Percentiles rank a stretch among this genome's conserved stretches.
Conservation (phyloP, 2,888 invertebrate species). For the Drosophila kuntzei region DNA sequence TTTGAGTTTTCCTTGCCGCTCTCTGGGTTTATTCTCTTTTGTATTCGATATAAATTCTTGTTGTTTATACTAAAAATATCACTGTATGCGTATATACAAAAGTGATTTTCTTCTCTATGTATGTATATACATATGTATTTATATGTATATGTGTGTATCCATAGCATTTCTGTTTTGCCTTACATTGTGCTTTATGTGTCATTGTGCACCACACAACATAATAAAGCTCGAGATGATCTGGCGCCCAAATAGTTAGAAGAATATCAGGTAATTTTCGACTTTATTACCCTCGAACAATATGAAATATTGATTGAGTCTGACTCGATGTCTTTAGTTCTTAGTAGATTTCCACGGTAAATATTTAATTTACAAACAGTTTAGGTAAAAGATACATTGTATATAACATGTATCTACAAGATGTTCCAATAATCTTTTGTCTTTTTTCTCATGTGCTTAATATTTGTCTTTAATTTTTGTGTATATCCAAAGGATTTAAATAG, state of each 20-base stretch:
- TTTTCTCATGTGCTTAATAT: not conserved
- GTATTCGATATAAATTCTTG: conserved; percentile 60
- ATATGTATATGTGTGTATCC: conserved; percentile 15
- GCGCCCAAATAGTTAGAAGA: conserved; percentile 50
- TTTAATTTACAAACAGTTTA: not conserved
- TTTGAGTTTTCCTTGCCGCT: conserved; percentile 39
- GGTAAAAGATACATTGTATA: not conserved
- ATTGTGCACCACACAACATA: conserved; percentile 60
- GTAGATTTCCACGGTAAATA: not conserved
- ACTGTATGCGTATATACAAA: conserved; percentile 71
- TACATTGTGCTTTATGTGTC: conserved; percentile 69
- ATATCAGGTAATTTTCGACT: conserved; percentile 6
- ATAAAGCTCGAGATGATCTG: conserved; percentile 54
- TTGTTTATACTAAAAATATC: conserved; percentile 83
- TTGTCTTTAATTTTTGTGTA: too few species aligned
- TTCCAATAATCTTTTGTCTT: not conserved
- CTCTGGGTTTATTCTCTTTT: conserved; percentile 40
- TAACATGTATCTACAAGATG: conserved; percentile 1
- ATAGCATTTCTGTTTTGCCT: conserved; percentile 38
- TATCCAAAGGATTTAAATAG: not conserved
- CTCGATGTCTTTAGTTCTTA: not conserved
- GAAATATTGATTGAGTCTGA: not conserved
- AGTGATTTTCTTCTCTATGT: conserved; percentile 43
- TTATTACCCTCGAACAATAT: not conserved
- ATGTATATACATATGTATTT: conserved; percentile 8